Evolutionary conservation across 2,113 vertebrate species (phyloP).

Genomic region (Ranitomeya imitator): DNA sequence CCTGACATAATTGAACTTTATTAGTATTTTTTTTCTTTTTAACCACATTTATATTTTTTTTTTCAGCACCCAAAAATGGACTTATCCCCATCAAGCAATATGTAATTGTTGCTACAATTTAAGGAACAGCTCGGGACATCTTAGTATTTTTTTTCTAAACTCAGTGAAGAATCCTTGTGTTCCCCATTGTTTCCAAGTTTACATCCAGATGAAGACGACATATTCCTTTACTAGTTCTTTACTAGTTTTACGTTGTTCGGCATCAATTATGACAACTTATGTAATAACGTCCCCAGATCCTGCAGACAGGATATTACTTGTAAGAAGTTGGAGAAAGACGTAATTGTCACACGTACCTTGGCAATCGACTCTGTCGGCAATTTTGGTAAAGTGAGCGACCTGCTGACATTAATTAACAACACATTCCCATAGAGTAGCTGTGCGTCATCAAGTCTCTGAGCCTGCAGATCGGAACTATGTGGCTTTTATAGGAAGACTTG

Average conservation of each 20-base stretch:
- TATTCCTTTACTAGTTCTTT: background rate
- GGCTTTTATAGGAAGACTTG: background rate
- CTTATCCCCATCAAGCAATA: no score
- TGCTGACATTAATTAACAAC: constrained; percentile 38
- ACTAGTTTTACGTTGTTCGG: background rate
- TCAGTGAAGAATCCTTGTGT: background rate
- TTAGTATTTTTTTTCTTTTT: no score
- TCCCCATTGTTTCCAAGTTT: background rate
- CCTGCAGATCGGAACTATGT: background rate
- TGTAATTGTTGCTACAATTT: background rate
- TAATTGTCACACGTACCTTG: constrained; percentile 35
- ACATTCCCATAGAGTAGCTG: constrained; percentile 6
- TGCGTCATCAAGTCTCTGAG: background rate
- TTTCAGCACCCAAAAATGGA: no score
- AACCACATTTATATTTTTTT: no score
- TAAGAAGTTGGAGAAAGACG: constrained; percentile 32
- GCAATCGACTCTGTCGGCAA: constrained; percentile 2
- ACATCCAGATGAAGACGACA: background rate
- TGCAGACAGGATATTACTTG: constrained; percentile 13
- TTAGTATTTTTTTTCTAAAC: no score
- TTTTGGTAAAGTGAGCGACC: constrained; percentile 13
- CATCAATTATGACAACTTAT: constrained; percentile 17
- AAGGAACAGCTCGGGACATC: background rate
- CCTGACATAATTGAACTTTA: no score
- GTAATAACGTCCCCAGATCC: background rate